These are phyloP conservation scores for Psammodynastes pulverulentus DNA, from an alignment of 2,113 vertebrate genomes.

Conservation along the genomic window DNA sequence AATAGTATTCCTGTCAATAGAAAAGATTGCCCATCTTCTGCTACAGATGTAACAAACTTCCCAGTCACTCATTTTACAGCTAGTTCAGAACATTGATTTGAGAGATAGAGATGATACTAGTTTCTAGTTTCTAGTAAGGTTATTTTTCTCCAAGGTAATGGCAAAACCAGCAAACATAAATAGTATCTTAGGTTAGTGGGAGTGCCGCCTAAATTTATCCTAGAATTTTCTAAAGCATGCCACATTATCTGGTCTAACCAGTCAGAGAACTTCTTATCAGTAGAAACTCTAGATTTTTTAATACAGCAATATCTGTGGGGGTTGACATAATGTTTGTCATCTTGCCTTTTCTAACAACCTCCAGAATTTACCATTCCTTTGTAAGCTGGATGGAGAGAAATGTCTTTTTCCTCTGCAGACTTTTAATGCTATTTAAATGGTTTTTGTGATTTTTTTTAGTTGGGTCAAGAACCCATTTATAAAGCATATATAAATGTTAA, in stretches of 20 bases:
- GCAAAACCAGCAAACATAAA: not conserved
- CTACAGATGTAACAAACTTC: not conserved
- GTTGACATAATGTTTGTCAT: not conserved
- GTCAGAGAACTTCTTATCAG: not conserved
- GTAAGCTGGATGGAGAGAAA: not conserved
- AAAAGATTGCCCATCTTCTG: not conserved
- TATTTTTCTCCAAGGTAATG: not conserved
- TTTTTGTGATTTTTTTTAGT: not conserved
- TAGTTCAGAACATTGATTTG: not conserved
- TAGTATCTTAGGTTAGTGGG: not conserved
- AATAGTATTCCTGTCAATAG: not conserved
- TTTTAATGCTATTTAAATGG: slow-evolving; percentile 10
- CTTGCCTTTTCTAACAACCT: not conserved
- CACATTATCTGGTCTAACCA: not conserved
- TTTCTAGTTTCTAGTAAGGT: not conserved
- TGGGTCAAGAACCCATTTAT: slow-evolving; percentile 1
- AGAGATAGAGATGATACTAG: not conserved
- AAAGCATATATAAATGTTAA: not conserved
- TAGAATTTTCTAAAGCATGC: not conserved
- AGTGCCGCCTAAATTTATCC: not conserved
- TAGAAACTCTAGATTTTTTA: not conserved
- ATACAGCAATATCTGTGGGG: not conserved
- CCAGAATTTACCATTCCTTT: not conserved
- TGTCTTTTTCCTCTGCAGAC: not conserved
- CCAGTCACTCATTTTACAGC: not conserved